These are phyloP conservation scores for Petaurus breviceps DNA, from an alignment of 2,113 vertebrate species.

Conservation along the genomic window DNA sequence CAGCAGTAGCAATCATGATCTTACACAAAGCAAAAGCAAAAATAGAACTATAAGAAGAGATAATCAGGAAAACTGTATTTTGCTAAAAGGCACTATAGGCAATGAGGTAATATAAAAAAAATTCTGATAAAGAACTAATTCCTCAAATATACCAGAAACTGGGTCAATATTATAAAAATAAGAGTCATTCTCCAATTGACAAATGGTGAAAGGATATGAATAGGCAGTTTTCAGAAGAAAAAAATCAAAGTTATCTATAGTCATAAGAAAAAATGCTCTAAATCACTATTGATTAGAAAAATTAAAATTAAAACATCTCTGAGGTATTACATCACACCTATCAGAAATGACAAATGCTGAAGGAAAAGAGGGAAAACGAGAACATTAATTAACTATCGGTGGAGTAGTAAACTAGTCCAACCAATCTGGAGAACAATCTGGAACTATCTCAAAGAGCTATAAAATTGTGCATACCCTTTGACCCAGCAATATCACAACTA, in stretches of 20 bases:
- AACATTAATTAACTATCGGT: background rate
- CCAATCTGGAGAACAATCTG: background rate
- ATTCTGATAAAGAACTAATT: background rate
- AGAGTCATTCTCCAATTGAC: background rate
- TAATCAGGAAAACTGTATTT: background rate
- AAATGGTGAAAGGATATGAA: background rate
- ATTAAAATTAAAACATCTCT: background rate
- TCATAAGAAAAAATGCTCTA: background rate
- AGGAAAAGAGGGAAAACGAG: background rate
- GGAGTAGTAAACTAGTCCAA: background rate
- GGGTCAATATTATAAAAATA: background rate
- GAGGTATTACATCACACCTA: background rate
- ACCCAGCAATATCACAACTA: background rate
- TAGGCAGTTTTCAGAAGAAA: background rate
- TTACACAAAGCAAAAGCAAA: background rate
- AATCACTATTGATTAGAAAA: background rate
- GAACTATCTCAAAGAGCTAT: background rate
- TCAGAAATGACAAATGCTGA: background rate
- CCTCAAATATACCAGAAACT: background rate
- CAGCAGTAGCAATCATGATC: background rate
- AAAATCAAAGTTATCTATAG: background rate
- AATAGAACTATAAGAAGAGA: background rate
- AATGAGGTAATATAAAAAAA: background rate
- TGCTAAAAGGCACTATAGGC: background rate
- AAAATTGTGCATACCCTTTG: background rate